These are phyloP conservation scores for Sminthurides bifidus DNA, from an alignment of 1,140 invertebrate genomes.

Conservation along the genomic window DNA sequence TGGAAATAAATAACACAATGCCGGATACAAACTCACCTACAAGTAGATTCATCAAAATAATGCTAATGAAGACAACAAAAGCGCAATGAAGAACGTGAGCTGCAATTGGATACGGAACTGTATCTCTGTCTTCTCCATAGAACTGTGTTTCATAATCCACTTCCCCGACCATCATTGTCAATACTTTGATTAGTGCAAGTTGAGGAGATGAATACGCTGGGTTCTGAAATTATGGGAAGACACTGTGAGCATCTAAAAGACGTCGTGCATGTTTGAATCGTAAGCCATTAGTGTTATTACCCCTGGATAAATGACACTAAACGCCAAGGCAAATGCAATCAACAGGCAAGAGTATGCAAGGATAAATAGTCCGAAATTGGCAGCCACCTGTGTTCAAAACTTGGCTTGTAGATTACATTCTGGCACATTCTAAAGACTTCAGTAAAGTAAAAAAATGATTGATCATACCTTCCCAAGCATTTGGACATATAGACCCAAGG, in stretches of 20 bases:
- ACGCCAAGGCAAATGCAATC: slow-evolving; percentile 50
- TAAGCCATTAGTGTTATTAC: slow-evolving; percentile 9
- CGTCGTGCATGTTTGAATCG: no score
- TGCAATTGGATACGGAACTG: slow-evolving; percentile 17
- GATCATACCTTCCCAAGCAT: slow-evolving; percentile 55
- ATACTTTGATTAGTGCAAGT: slow-evolving; percentile 50
- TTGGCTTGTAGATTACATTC: not conserved
- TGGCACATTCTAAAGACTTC: not conserved
- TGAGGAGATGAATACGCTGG: slow-evolving; percentile 24
- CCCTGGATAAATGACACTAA: slow-evolving; percentile 30
- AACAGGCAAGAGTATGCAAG: slow-evolving; percentile 65
- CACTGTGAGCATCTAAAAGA: no score
- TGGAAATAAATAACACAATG: slow-evolving; percentile 13
- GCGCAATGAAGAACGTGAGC: slow-evolving; percentile 60
- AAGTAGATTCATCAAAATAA: slow-evolving; percentile 70
- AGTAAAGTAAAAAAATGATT: not conserved
- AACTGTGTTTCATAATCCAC: slow-evolving; percentile 74
- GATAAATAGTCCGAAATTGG: slow-evolving; percentile 71
- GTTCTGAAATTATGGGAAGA: slow-evolving; percentile 8
- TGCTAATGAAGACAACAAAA: slow-evolving; percentile 66
- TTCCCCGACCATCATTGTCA: slow-evolving; percentile 75
- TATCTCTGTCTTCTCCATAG: slow-evolving; percentile 37
- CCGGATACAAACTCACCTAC: slow-evolving; percentile 37
- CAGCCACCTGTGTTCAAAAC: slow-evolving; percentile 44
- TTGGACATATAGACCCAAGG: slow-evolving; percentile 70